Conservation (phyloP, 2,113 vertebrate species). For the Garra rufa region DNA sequence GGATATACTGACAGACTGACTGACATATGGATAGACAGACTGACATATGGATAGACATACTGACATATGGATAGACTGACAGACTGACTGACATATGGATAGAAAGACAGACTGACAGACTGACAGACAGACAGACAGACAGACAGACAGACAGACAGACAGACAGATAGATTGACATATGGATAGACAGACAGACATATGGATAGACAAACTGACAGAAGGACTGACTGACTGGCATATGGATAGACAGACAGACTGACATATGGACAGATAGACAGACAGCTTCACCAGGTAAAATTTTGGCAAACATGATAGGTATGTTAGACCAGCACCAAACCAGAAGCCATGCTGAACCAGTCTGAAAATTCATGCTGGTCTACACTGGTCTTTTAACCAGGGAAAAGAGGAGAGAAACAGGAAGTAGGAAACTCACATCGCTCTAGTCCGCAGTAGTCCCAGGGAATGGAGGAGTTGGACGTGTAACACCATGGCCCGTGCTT, state of each 20-base stretch:
- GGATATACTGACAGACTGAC: neutral
- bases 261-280: neutral
- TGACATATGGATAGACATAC: neutral
- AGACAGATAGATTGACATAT: neutral
- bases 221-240: too few relatives aligned
- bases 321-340: neutral
- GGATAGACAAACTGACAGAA: neutral
- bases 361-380: neutral
- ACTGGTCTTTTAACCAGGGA: neutral
- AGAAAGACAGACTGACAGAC: rapidly evolving
- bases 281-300: too few relatives aligned
- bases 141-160: rapidly evolving
- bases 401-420: neutral
- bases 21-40: neutral
- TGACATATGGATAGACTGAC: neutral
- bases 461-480: conserved; percentile 86
- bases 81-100: rapidly evolving
- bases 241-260: neutral
- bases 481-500: conserved; percentile 97
- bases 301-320: neutral
- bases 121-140: rapidly evolving
- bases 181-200: neutral
- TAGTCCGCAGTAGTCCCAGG: conserved; percentile 96
- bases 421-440: conserved; percentile 86
- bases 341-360: neutral